phyloP scores from a whole-genome alignment of 2,888 invertebrate species.

The Artemia sinica region DNA sequence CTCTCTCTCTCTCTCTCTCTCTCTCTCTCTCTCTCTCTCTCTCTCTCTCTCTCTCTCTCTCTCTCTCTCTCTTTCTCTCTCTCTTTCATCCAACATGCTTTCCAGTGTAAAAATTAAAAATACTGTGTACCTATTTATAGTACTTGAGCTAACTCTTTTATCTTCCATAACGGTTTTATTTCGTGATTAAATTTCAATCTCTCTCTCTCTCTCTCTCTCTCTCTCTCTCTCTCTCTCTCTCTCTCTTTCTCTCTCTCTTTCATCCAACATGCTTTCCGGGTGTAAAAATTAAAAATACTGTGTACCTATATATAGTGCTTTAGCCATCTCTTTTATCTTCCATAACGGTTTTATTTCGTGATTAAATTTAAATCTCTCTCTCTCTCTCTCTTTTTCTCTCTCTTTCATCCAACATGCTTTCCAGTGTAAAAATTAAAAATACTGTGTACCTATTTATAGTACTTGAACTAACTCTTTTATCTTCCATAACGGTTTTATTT shows the following conservation, averaged over 20 bases:
- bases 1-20: too few relatives aligned
- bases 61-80: conserved; percentile 20
- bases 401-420: conserved; percentile 8
- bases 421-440: not conserved
- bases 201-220: conserved; percentile 13
- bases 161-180: too few relatives aligned
- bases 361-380: not conserved
- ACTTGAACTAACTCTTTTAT: too few relatives aligned
- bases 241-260: conserved; percentile 20
- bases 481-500: too few relatives aligned
- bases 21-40: conserved; percentile 12
- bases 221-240: conserved; percentile 18
- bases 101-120: not conserved
- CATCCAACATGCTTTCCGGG: not conserved
- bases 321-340: too few relatives aligned
- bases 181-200: not conserved
- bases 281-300: not conserved
- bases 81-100: conserved; percentile 14
- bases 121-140: too few relatives aligned
- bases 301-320: too few relatives aligned
- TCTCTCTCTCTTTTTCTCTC: conserved; percentile 20
- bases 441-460: too few relatives aligned
- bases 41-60: conserved; percentile 17
- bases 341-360: too few relatives aligned
- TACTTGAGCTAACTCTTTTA: too few relatives aligned